Evolutionary conservation across 2,888 invertebrate genomes (phyloP).

Genomic region (Muscina levida): DNA sequence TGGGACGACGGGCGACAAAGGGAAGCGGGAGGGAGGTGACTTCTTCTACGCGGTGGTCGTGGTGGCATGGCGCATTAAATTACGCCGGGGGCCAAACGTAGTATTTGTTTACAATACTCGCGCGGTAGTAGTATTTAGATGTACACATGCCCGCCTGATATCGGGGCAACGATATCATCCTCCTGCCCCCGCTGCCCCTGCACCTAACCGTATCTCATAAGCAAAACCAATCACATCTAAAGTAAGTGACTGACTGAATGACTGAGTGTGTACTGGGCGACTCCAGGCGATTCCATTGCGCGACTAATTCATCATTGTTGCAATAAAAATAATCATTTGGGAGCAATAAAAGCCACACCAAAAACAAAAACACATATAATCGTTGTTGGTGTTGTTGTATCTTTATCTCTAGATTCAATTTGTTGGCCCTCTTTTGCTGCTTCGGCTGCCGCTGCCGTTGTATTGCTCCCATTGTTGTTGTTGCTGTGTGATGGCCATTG

Average conservation of each 20-base stretch:
- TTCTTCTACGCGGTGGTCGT: no score
- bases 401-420: constrained; percentile 1
- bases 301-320: constrained; percentile 16
- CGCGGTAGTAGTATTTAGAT: background rate
- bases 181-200: background rate
- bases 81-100: background rate
- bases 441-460: no score
- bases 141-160: background rate
- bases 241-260: background rate
- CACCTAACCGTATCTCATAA: background rate
- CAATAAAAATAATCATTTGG: constrained; percentile 34
- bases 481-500: no score
- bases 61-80: no score
- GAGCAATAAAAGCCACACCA: constrained; percentile 4
- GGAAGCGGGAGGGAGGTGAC: no score
- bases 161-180: background rate
- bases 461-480: background rate
- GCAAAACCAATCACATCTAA: background rate
- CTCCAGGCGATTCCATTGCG: background rate
- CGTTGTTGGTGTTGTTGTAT: background rate
- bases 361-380: background rate
- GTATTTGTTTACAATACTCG: background rate
- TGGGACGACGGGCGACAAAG: no score
- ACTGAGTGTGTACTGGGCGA: no score
- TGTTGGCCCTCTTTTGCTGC: background rate